Evolutionary conservation across 2,113 vertebrate species (phyloP).

Genomic region (Hippoglossus stenolepis): DNA sequence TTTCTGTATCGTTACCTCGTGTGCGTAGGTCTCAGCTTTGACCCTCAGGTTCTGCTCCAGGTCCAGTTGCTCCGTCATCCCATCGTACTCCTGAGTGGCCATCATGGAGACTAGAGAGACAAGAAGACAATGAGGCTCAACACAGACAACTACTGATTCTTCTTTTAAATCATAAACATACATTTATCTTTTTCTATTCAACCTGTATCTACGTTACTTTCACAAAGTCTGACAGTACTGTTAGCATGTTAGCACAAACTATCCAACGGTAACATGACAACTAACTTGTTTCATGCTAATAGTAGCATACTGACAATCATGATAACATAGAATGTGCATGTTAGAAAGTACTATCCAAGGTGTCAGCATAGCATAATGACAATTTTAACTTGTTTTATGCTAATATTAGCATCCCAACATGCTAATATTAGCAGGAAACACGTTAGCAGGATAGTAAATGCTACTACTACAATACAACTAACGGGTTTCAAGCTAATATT

Average conservation of each 20-base stretch:
- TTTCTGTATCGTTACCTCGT: conserved; percentile 74
- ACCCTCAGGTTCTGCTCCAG: conserved; percentile 83
- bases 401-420: neutral
- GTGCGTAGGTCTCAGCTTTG: conserved; percentile 83
- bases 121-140: neutral
- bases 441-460: neutral
- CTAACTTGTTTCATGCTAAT: neutral
- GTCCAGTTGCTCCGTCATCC: conserved; percentile 84
- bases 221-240: neutral
- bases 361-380: too few relatives aligned
- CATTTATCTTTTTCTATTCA: neutral
- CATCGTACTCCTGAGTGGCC: conserved; percentile 84
- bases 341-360: neutral
- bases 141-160: neutral
- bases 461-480: too few relatives aligned
- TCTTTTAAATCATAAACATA: too few relatives aligned
- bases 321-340: neutral
- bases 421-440: neutral
- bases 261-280: neutral
- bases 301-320: neutral
- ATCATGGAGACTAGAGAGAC: conserved; percentile 80
- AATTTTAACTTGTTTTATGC: neutral
- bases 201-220: neutral
- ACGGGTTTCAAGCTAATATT: too few relatives aligned
- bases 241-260: neutral